Base-by-base conservation (phyloP, 2,113 vertebrate species). In the Pseudopipra pipra region DNA sequence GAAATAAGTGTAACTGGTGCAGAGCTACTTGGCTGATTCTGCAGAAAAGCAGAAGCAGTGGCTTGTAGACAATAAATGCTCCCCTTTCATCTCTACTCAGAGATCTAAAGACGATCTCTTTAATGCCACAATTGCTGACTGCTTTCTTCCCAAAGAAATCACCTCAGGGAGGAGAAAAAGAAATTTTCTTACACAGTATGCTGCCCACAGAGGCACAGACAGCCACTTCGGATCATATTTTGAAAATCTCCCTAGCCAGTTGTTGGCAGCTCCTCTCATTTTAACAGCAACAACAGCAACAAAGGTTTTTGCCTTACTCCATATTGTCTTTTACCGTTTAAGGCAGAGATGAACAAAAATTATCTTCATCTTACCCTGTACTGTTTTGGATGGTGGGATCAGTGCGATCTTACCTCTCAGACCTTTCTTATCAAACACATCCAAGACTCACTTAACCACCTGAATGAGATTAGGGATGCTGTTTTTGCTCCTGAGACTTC, bases 41-140 rank as follows among this genome's bases (percentile, higher is more conserved):
- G 90, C 88, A 82, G 70, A 87, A 87, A 91, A 82, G 19, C 51
- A 92, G 54, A 39, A 78, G 46, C 51, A 6, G 68, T 46, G 62
- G 85, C 85, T 87, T 66, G n/a, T 76, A 81, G 76, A 89, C 80
- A 95, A 74, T 91, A 96, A 91, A 89, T 46, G 39, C 49, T 89
- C 56, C 65, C 35, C 73, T 96, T 95, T 97, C 74, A 95, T 96
- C 78, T 87, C 82, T 61, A 28, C 67, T 93, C 71, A 65, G 62
- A 94, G 87, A 67, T 85, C 89, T 90, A 90, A 93, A 87, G 87
- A 85, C 5, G 8, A 65, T 87, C 62, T 72, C 52, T 85, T 79
- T 94, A 89, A 87, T 94, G 70, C 85, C 52, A 78, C 77, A 52
- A 24, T 15, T 93, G 90, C 92, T 94, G 87, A 89, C 77, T 95